phyloP scores from a whole-genome alignment of 2,113 vertebrate genomes.

The Corythaixoides concolor region DNA sequence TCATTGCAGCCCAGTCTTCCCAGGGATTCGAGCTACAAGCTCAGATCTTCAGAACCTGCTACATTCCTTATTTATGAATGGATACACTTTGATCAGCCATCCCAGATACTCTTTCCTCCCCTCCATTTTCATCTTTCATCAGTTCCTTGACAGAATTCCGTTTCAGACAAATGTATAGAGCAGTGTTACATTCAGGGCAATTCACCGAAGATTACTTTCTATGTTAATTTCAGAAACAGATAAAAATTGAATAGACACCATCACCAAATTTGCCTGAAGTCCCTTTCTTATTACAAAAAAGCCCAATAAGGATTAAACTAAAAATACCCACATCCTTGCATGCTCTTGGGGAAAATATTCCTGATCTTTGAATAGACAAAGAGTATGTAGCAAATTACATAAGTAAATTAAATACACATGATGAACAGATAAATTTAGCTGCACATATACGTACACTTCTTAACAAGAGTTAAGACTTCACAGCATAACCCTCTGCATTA shows the following conservation, averaged over 20 bases:
- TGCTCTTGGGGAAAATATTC: neutral
- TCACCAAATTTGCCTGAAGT: neutral
- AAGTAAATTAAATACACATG: neutral
- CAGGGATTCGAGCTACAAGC: neutral
- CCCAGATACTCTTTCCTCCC: neutral
- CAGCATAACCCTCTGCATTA: neutral
- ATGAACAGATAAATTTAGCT: neutral
- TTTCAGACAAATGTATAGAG: neutral
- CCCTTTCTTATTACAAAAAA: neutral
- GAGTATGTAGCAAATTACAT: neutral
- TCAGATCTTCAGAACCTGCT: conserved; percentile 22
- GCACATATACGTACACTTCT: neutral
- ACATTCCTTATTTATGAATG: conserved; percentile 33
- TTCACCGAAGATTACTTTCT: neutral
- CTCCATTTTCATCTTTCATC: neutral
- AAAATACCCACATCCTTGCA: neutral
- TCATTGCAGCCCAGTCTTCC: neutral
- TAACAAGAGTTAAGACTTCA: neutral
- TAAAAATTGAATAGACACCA: neutral
- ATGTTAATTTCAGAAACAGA: neutral
- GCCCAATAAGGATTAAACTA: neutral
- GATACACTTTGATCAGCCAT: conserved; percentile 21
- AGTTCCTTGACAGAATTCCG: neutral
- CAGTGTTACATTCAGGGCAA: neutral
- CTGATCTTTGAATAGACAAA: neutral